Base-by-base conservation (phyloP, 2,888 invertebrate genomes). In the Furcula furcula region DNA sequence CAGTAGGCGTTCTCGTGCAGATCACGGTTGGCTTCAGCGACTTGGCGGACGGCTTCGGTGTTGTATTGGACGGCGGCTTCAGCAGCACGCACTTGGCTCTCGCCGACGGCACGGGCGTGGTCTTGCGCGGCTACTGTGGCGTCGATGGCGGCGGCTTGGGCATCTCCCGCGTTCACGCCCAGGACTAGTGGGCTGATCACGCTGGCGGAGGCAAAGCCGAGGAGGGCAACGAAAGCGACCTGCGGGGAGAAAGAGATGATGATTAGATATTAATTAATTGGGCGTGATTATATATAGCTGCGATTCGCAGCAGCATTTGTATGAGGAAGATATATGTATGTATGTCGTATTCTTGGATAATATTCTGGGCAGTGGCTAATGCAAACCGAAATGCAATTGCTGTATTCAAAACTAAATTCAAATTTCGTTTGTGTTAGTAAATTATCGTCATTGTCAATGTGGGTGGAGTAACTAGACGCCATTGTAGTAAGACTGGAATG, bases 141-240 rank as follows among this genome's bases (percentile, higher is more conserved):
- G 71, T 87, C 79, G 50, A 87, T 87, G 59, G 73, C 82, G 34
- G 87, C 87, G 18, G 85, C 87, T 54, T 87, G 84, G 0, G 79
- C 81, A 60, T 87, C 87, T 21, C 87, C 87, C 7, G 65, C 59
- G 77, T 83, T 88, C 30, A 76, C 69, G 50, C 85, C 85, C 46
- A 65, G 60, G 7, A 64, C 66, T 4, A 73, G 51, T 27, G 85
- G 84, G 36, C 76, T 58, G 68, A 87, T 63, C 40, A 71, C 64
- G 52, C 79, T 65, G 52, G 87, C 87, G 66, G 86, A 76, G 57
- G 87, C 84, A 70, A 82, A 88, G 83, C 86, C 87, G 77, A 87
- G 69, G 66, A 87, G 56, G 80, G 87, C 87, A 63, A 76, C 71
- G 73, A 87, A 82, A 71, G 76, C 81, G 65, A 87, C 72, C 87